Evolutionary conservation across 1,140 invertebrate species (phyloP).

Genomic region (Nebria ingens): DNA sequence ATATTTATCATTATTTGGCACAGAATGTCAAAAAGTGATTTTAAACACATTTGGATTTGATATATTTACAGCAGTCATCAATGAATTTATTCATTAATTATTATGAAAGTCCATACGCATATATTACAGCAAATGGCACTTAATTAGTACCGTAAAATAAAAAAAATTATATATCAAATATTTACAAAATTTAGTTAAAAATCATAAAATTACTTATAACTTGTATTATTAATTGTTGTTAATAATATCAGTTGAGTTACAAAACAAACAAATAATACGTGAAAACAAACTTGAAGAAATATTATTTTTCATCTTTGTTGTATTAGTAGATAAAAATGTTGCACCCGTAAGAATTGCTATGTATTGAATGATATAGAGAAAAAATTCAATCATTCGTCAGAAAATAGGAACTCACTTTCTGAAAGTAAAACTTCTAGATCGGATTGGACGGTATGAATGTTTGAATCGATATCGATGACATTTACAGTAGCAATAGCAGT

Average conservation of each 20-base stretch:
- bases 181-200: neutral
- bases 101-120: neutral
- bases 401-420: conserved; percentile 49
- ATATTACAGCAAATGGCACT: conserved; percentile 4
- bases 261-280: too few species aligned
- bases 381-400: conserved; percentile 37
- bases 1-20: neutral
- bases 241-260: too few species aligned
- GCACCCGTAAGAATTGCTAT: neutral
- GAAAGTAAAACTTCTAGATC: conserved; percentile 51
- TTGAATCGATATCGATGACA: conserved; percentile 37
- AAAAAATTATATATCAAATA: too few species aligned
- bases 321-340: neutral
- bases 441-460: conserved; percentile 49
- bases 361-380: neutral
- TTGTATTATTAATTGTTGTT: too few species aligned
- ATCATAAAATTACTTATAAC: neutral
- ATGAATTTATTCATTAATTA: neutral
- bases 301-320: neutral
- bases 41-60: neutral
- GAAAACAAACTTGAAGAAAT: too few species aligned
- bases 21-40: neutral
- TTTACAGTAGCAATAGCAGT: conserved; percentile 5
- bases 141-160: conserved; percentile 3
- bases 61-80: neutral